Evolutionary conservation across 2,888 invertebrate species (phyloP).

Genomic region (Chloroclysta siterata): DNA sequence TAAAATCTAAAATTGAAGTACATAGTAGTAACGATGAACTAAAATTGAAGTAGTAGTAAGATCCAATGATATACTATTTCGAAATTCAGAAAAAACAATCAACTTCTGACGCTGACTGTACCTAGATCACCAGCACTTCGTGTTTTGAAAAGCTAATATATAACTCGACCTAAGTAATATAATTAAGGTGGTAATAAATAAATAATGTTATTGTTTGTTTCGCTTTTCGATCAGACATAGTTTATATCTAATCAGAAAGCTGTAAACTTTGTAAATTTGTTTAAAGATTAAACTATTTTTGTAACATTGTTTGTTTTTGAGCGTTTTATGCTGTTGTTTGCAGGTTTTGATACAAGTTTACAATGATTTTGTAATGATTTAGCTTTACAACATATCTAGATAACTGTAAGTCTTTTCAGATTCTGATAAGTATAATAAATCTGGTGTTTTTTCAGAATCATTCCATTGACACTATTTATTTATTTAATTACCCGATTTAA

Average conservation of each 20-base stretch:
- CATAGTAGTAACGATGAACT: no score
- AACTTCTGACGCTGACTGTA: no score
- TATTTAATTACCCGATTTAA: neutral
- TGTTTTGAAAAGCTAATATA: no score
- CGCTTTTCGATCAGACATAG: conserved; percentile 24
- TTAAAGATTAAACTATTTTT: conserved; percentile 68
- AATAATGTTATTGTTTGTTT: neutral
- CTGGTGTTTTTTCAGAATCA: conserved; percentile 22
- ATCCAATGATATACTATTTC: no score
- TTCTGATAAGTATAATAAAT: conserved; percentile 4
- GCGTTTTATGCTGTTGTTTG: conserved; percentile 65
- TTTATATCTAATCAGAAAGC: conserved; percentile 13
- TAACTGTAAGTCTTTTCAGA: conserved; percentile 28
- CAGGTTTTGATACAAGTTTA: conserved; percentile 62
- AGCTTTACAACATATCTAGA: conserved; percentile 44
- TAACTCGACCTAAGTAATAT: no score
- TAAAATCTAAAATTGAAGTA: no score
- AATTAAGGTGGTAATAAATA: no score
- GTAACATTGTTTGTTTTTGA: conserved; percentile 68
- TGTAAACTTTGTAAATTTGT: conserved; percentile 40
- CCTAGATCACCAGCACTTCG: no score
- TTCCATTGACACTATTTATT: conserved; percentile 13
- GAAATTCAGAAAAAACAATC: no score
- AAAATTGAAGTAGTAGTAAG: no score
- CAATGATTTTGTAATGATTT: conserved; percentile 60